Conservation (phyloP, 2,113 vertebrate species). For the Ceratotherium simum region DNA sequence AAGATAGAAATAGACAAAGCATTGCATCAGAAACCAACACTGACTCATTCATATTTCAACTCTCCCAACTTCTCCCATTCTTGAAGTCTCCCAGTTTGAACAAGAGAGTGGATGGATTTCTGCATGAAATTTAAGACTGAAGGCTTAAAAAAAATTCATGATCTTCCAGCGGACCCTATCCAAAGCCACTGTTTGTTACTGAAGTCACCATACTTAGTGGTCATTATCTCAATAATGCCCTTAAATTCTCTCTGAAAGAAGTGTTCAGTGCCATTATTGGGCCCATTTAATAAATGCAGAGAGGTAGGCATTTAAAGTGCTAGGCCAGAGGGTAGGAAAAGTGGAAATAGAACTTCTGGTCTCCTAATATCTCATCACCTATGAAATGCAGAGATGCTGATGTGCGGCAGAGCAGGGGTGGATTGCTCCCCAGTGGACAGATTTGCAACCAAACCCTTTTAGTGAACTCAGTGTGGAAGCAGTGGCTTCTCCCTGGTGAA, state of each 20-base stretch:
- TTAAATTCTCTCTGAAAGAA: slow-evolving; percentile 43
- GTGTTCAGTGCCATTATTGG: slow-evolving; percentile 26
- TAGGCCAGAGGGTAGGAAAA: background rate
- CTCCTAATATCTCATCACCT: background rate
- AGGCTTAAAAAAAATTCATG: background rate
- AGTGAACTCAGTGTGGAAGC: background rate
- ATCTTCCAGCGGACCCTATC: background rate
- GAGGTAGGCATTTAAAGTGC: background rate
- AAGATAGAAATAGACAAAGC: slow-evolving; percentile 34
- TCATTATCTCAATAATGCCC: slow-evolving; percentile 60
- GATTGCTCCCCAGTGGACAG: background rate
- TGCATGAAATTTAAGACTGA: background rate
- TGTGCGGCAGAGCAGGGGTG: background rate
- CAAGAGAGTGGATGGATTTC: slow-evolving; percentile 9
- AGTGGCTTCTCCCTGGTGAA: background rate
- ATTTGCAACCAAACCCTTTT: background rate
- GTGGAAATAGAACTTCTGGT: background rate
- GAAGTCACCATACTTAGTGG: slow-evolving; percentile 10
- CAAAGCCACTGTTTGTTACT: slow-evolving; percentile 35
- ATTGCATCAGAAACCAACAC: background rate
- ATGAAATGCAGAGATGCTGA: background rate
- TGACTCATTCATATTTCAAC: slow-evolving; percentile 16
- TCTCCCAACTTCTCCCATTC: background rate
- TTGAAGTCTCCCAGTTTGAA: slow-evolving; percentile 12
- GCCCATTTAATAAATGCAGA: slow-evolving; percentile 31